A percentile compares a stretch with the other conserved stretches of the same genome.
Evolutionary conservation across 2,888 invertebrate genomes (phyloP).

Genomic region (Dolomedes plantarius): DNA sequence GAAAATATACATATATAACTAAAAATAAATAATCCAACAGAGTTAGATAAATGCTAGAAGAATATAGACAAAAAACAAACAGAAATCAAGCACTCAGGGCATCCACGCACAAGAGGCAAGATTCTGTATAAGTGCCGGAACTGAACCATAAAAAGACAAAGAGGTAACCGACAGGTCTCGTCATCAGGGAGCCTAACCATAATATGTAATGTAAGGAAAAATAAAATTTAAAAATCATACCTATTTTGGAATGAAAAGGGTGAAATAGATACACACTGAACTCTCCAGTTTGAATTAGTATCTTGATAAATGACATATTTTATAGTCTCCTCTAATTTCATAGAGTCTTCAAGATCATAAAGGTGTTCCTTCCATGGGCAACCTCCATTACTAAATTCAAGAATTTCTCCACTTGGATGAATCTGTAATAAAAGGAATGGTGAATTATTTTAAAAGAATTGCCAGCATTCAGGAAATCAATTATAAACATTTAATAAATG

Average conservation of each 20-base stretch:
- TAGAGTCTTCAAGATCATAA: conserved; percentile 86
- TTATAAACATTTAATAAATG: neutral
- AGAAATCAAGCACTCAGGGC: no score
- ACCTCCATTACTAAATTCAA: conserved; percentile 82
- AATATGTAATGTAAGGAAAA: no score
- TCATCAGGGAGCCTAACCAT: no score
- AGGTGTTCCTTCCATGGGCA: conserved; percentile 96
- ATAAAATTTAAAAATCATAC: conserved; percentile 76
- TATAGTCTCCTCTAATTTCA: conserved; percentile 80
- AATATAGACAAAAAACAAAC: no score
- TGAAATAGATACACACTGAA: conserved; percentile 87
- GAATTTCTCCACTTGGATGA: conserved; percentile 87
- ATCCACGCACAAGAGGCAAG: no score
- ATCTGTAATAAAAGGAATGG: conserved; percentile 80
- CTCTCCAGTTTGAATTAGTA: conserved; percentile 83
- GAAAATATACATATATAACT: no score
- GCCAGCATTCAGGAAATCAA: neutral
- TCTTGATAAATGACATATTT: conserved; percentile 86
- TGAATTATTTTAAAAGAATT: neutral
- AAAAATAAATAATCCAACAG: no score
- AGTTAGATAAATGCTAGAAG: no score
- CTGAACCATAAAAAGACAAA: no score
- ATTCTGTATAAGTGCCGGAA: no score
- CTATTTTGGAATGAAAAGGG: conserved; percentile 81
- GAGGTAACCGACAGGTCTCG: no score